Evolutionary conservation across 2,888 invertebrate genomes (phyloP).

Genomic region (Caenorhabditis sinica): DNA sequence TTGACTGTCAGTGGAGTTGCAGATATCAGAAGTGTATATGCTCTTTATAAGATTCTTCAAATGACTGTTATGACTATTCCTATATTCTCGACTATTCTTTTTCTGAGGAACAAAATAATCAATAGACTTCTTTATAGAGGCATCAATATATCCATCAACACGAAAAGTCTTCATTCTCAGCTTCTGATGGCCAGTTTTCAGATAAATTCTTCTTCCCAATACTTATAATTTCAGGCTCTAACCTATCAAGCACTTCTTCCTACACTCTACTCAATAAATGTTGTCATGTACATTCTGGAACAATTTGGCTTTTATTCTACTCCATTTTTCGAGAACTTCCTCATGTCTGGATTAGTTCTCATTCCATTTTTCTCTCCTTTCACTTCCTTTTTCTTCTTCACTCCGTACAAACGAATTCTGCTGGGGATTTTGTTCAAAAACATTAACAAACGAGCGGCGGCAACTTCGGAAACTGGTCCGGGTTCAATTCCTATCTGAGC

Average conservation of each 20-base stretch:
- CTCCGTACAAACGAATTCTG: slow-evolving; percentile 52
- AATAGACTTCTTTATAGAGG: slow-evolving; percentile 27
- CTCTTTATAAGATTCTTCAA: slow-evolving; percentile 51
- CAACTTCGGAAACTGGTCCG: slow-evolving; percentile 29
- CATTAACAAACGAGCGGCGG: slow-evolving; percentile 3
- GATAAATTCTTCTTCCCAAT: too few relatives aligned
- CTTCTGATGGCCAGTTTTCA: slow-evolving; percentile 22
- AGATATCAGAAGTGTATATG: slow-evolving; percentile 47
- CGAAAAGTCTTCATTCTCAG: slow-evolving; percentile 52
- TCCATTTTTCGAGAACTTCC: slow-evolving; percentile 36
- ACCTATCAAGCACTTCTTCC: slow-evolving; percentile 59
- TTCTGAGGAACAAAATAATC: slow-evolving; percentile 45
- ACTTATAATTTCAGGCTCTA: slow-evolving; percentile 42
- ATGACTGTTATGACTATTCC: slow-evolving; percentile 54
- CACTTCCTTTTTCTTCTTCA: slow-evolving; percentile 54
- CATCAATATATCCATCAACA: slow-evolving; percentile 35
- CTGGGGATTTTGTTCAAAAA: slow-evolving; percentile 25
- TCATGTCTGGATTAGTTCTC: slow-evolving; percentile 47
- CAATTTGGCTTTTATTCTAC: slow-evolving; percentile 43
- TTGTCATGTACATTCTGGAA: slow-evolving; percentile 46
- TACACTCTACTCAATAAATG: slow-evolving; percentile 40
- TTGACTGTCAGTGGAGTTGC: slow-evolving; percentile 45
- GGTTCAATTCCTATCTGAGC: slow-evolving; percentile 27
- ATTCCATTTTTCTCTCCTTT: slow-evolving; percentile 58
- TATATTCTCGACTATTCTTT: slow-evolving; percentile 36